Evolutionary conservation across 2,113 vertebrate species (phyloP).

Genomic region (Oxyura jamaicensis): DNA sequence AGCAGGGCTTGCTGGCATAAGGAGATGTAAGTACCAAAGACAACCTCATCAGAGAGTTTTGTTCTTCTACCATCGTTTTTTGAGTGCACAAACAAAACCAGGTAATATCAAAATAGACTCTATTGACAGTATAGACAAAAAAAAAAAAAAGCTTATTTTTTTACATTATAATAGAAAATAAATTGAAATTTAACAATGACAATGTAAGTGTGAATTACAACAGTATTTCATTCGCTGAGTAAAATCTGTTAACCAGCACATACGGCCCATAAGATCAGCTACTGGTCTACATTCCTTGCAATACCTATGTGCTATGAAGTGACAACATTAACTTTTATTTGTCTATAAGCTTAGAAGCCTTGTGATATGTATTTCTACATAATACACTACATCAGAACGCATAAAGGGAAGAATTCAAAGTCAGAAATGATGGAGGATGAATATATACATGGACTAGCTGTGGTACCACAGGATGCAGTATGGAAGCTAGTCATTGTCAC

Average conservation of each 20-base stretch:
- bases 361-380: background rate
- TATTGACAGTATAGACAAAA: background rate
- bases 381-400: background rate
- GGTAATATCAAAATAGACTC: background rate
- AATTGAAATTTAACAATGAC: background rate
- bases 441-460: accelerated
- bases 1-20: background rate
- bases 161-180: background rate
- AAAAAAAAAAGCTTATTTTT: background rate
- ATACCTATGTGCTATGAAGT: background rate
- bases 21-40: background rate
- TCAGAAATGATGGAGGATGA: background rate
- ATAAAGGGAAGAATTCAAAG: background rate
- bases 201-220: background rate
- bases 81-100: background rate
- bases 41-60: background rate
- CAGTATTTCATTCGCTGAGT: background rate
- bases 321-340: background rate
- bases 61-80: background rate
- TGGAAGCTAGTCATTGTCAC: background rate
- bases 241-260: accelerated
- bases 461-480: background rate
- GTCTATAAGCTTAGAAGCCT: background rate
- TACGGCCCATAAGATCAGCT: background rate
- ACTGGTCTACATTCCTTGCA: background rate